Percentiles rank a stretch among this genome's conserved stretches.
Evolutionary conservation across 2,797 vertebrate species (phyloP).

Genomic region (Gallinago solitaria): DNA sequence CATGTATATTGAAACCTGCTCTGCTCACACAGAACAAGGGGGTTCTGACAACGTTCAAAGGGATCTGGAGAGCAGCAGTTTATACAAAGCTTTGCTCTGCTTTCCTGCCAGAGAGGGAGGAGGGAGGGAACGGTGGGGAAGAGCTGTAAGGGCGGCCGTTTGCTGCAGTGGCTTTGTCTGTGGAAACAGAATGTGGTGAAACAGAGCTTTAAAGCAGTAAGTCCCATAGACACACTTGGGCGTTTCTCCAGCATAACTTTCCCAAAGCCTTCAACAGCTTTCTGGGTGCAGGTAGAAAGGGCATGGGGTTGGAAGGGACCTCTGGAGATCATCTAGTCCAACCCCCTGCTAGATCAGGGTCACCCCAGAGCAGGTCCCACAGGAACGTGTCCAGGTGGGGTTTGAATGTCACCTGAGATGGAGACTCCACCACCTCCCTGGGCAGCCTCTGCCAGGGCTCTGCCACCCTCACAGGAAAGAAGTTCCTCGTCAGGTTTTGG

Average conservation of each 20-base stretch:
- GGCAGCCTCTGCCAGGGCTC: too few relatives aligned
- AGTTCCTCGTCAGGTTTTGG: too few relatives aligned
- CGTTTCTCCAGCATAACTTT: neutral
- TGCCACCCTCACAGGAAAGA: too few relatives aligned
- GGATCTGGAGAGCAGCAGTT: conserved; percentile 2
- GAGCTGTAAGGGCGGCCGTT: neutral
- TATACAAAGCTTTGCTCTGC: neutral
- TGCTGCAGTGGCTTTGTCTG: neutral
- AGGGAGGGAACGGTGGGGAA: neutral
- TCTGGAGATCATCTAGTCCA: too few relatives aligned
- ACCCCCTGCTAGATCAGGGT: too few relatives aligned
- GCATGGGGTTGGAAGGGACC: too few relatives aligned
- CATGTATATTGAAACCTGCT: conserved; percentile 32
- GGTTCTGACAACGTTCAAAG: neutral
- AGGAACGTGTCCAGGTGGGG: too few relatives aligned
- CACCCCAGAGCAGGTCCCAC: too few relatives aligned
- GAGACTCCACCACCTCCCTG: too few relatives aligned
- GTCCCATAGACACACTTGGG: neutral
- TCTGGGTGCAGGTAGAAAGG: neutral
- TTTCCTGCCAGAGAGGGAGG: neutral
- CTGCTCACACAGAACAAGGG: neutral
- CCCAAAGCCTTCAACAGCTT: neutral
- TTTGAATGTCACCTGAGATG: too few relatives aligned
- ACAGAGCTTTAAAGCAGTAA: neutral
- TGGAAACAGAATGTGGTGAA: neutral